Evolutionary conservation across 1,140 invertebrate species (phyloP), one percentile per base, ranked within the genome.

Genomic region (Aradophagus sp.): DNA sequence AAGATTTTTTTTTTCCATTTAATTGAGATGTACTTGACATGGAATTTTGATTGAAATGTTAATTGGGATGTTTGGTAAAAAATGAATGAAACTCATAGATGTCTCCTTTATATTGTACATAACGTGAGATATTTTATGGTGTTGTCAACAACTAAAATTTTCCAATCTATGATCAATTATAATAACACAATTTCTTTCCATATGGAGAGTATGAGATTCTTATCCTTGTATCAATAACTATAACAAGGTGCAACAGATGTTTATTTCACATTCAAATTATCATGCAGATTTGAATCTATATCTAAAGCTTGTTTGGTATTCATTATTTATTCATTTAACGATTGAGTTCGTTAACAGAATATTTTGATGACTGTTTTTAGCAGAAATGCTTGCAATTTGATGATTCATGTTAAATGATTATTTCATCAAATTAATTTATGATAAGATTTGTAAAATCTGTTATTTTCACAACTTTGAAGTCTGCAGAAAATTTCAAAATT

Each of bases 181-280:
- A 74, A 77, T 67, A 77, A 80, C 55, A 70, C 67, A 71, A 77
- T 69, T 77, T 74, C 66, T 76, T 66, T 70, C 77, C 66, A 44
- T 42, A 65, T 48, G 44, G 44, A n/a, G 36, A 62, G 13, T 55
- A 16, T 16, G 61, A 75, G 78, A 79, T 79, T 52, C 36, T 79
- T 80, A 80, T 79, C 78, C 58, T 53, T 67, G 74, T 56, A 77
- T 65, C 48, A 31, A 55, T 52, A 52, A 45, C 47, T 70, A 38
- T 72, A 59, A 72, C 58, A 66, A 59, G 53, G 56, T 68, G 45
- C 36, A 72, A 55, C 81, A 80, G 77, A 83, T 81, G 81, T 75
- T 52, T 59, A 42, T 66, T 81, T 81, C 79, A 72, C 73, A 77
- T 65, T 56, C 55, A 39, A 76, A 66, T 52, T 56, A 77, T 59